These are phyloP conservation scores for Cichladusa arquata DNA, from an alignment of 2,113 vertebrate genomes.

Conservation along the genomic window DNA sequence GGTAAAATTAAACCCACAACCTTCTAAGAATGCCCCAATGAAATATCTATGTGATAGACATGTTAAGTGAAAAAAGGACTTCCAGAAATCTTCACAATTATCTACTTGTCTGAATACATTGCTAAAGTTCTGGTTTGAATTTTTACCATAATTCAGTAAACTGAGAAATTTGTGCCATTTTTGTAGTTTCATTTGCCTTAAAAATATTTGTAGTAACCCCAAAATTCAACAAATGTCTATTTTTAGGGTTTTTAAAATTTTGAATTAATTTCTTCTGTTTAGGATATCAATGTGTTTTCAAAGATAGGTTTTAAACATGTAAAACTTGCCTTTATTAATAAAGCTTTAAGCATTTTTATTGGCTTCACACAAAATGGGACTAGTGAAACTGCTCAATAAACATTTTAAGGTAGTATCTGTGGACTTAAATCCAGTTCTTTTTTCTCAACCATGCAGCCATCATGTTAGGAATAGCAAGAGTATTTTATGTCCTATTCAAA, in stretches of 20 bases:
- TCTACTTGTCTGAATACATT: neutral
- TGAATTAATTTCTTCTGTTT: neutral
- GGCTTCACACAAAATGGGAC: neutral
- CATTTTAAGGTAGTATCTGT: no score
- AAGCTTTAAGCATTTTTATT: neutral
- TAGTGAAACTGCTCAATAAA: neutral
- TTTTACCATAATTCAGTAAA: no score
- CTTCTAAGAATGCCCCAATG: slow-evolving; percentile 43
- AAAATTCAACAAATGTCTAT: neutral
- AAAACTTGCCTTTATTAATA: neutral
- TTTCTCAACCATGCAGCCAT: neutral
- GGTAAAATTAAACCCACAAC: neutral
- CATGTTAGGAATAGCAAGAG: neutral
- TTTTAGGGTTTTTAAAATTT: accelerated
- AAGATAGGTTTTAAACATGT: neutral
- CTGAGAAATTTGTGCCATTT: no score
- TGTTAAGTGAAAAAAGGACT: slow-evolving; percentile 17
- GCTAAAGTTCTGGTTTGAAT: neutral
- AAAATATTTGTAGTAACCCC: neutral
- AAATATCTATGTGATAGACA: slow-evolving; percentile 1
- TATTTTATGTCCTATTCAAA: neutral
- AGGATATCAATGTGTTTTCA: neutral
- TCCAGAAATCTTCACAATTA: neutral
- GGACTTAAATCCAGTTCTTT: no score
- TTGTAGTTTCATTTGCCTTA: no score